These are phyloP conservation scores for Turritopsis rubra DNA, from an alignment of 30 jellyfish, hydroid and myxozoan genomes.

Conservation along the genomic window DNA sequence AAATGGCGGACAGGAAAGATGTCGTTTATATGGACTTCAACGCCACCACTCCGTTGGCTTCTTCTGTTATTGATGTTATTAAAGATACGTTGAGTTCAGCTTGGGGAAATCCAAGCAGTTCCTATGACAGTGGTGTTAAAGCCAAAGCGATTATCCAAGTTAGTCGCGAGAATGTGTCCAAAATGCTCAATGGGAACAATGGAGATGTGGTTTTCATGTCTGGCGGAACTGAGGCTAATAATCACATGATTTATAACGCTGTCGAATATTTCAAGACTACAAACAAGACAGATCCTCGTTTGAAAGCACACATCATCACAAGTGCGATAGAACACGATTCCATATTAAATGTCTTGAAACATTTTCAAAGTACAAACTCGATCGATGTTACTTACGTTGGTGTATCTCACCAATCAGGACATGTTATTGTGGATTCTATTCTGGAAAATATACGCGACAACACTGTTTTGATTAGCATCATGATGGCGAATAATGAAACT, in stretches of 20 bases:
- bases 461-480: conserved; percentile 62
- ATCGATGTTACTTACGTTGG: conserved; percentile 50
- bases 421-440: conserved; percentile 46
- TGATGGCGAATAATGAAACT: conserved; percentile 95
- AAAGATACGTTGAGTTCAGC: conserved; percentile 52
- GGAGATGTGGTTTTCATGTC: conserved; percentile 67
- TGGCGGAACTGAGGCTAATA: conserved; percentile 94
- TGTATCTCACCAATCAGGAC: conserved; percentile 69
- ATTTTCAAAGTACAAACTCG: conserved; percentile 25
- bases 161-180: conserved; percentile 51
- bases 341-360: conserved; percentile 38
- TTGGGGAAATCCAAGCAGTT: conserved; percentile 97
- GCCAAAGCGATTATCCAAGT: conserved; percentile 63
- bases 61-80: conserved; percentile 61
- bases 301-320: conserved; percentile 65
- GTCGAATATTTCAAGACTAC: conserved; percentile 13
- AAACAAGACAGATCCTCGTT: not conserved
- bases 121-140: conserved; percentile 66
- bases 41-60: conserved; percentile 96
- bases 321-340: conserved; percentile 83
- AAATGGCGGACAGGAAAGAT: not conserved
- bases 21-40: conserved; percentile 66
- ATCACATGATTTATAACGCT: conserved; percentile 22
- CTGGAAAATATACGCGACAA: conserved; percentile 30
- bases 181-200: conserved; percentile 46